Evolutionary conservation across 1,140 invertebrate species (phyloP).

Genomic region (Rhyacophila brunnea): DNA sequence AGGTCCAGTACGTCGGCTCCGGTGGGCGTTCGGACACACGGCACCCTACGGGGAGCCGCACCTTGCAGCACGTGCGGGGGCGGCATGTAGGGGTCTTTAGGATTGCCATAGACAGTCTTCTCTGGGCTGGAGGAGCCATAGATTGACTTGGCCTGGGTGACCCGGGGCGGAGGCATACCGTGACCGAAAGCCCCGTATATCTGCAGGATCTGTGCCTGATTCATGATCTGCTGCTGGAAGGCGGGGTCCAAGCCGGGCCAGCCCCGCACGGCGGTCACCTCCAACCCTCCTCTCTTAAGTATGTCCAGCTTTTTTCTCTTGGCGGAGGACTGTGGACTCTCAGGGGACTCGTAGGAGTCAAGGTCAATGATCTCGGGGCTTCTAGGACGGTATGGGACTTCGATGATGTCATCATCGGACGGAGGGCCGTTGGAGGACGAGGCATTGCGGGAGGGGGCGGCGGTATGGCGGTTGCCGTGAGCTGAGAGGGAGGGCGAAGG

Average conservation of each 20-base stretch:
- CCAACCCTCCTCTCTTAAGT: conserved; percentile 68
- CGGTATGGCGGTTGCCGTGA: conserved; percentile 16
- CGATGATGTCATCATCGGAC: conserved; percentile 40
- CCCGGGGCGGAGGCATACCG: conserved; percentile 53
- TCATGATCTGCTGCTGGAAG: conserved; percentile 54
- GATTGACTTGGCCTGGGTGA: conserved; percentile 64
- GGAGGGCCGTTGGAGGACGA: conserved; percentile 39
- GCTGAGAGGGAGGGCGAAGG: conserved; percentile 16
- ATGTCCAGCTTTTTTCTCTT: conserved; percentile 74
- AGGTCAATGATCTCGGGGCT: conserved; percentile 66
- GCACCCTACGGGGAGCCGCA: conserved; percentile 40
- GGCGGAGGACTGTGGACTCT: conserved; percentile 52
- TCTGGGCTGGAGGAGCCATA: conserved; percentile 60
- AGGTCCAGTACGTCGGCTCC: conserved; percentile 54
- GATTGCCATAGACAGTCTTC: conserved; percentile 68
- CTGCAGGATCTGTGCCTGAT: conserved; percentile 53
- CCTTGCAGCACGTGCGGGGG: conserved; percentile 48
- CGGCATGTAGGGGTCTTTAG: conserved; percentile 61
- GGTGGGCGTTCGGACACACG: conserved; percentile 32
- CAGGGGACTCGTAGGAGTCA: conserved; percentile 49
- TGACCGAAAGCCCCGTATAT: conserved; percentile 50
- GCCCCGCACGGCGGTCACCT: conserved; percentile 63
- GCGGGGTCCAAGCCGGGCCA: conserved; percentile 42
- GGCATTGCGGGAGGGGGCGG: conserved; percentile 25
- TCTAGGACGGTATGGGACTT: conserved; percentile 56